Conservation (phyloP, 2,888 invertebrate genomes). For the Rhodophaea formosa region DNA sequence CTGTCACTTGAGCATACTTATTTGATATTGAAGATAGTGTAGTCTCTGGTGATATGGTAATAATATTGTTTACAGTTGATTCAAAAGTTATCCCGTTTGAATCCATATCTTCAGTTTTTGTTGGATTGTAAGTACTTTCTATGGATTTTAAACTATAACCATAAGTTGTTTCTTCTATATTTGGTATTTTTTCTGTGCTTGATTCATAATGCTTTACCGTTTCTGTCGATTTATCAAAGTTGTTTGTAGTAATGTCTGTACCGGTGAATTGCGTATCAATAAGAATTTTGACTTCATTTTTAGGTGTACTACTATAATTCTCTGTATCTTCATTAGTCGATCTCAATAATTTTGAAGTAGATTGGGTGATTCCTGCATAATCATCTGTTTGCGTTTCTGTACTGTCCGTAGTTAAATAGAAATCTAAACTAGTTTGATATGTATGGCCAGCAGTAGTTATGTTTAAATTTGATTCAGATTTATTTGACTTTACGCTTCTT, state of each 20-base stretch:
- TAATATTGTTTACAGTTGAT: constrained; percentile 26
- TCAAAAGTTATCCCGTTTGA: constrained; percentile 22
- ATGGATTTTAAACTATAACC: neutral
- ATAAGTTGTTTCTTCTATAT: neutral
- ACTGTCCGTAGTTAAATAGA: neutral
- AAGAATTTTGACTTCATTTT: neutral
- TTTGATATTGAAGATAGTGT: constrained; percentile 4
- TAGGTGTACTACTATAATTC: neutral
- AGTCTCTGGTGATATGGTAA: constrained; percentile 23
- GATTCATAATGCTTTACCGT: neutral
- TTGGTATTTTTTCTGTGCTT: neutral
- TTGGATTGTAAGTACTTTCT: neutral
- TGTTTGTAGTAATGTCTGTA: neutral
- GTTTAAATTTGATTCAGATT: neutral
- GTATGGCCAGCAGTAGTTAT: neutral
- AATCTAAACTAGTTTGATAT: neutral
- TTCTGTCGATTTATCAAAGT: neutral
- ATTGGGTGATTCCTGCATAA: no score
- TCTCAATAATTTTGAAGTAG: neutral
- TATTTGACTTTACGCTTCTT: neutral
- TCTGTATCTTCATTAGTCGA: neutral
- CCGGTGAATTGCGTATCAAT: neutral
- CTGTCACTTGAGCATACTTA: neutral
- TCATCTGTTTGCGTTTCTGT: neutral
- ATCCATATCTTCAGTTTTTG: constrained; percentile 17